Evolutionary conservation across 1,140 invertebrate species (phyloP).

Genomic region (Lithobius niger): DNA sequence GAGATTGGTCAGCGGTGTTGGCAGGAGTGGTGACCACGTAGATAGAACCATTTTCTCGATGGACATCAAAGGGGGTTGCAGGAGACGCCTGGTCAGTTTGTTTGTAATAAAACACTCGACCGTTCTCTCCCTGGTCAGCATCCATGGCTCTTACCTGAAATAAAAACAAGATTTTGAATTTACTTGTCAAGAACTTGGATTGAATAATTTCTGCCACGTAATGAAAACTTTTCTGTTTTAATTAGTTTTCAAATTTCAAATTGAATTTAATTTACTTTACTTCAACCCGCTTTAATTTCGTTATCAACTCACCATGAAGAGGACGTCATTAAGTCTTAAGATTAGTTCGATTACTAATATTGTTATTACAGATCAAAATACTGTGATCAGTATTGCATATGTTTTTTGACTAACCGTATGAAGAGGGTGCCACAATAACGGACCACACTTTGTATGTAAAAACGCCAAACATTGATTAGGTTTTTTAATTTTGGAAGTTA

Average conservation of each 20-base stretch:
- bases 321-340: too few species aligned
- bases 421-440: too few species aligned
- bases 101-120: constrained; percentile 21
- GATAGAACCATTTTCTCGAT: constrained; percentile 24
- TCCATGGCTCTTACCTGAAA: constrained; percentile 12
- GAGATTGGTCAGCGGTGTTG: not conserved
- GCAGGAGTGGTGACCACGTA: constrained; percentile 20
- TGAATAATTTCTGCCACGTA: too few species aligned
- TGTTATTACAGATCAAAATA: too few species aligned
- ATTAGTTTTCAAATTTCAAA: too few species aligned
- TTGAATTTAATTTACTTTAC: not conserved
- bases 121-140: constrained; percentile 24
- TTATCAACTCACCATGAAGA: not conserved
- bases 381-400: too few species aligned
- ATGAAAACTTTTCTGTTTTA: too few species aligned
- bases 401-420: too few species aligned
- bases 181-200: not conserved
- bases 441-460: too few species aligned
- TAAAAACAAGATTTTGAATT: not conserved
- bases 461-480: too few species aligned
- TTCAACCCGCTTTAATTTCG: not conserved
- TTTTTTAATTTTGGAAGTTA: too few species aligned
- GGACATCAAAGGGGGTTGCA: constrained; percentile 23
- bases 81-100: constrained; percentile 22
- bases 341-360: too few species aligned